These are phyloP conservation scores for Oedothorax gibbosus DNA, from an alignment of 1,140 invertebrate genomes.

Conservation along the genomic window DNA sequence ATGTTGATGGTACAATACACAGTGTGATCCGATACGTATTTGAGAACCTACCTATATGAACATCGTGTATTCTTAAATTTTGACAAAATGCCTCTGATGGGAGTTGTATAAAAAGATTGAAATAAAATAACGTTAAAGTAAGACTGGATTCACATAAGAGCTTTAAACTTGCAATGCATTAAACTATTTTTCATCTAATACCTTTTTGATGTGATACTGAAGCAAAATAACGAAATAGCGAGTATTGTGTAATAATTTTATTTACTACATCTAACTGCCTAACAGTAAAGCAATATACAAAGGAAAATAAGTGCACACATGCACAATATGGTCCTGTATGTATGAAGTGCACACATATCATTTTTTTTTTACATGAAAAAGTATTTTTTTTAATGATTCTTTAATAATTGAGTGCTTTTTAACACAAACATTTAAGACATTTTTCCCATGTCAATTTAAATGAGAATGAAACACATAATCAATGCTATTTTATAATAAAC, in stretches of 20 bases:
- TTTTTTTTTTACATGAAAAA: constrained; percentile 11
- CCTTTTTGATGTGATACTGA: too few species aligned
- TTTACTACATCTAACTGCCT: constrained; percentile 49
- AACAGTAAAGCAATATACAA: constrained; percentile 58
- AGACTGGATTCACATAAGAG: too few species aligned
- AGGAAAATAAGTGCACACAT: constrained; percentile 44
- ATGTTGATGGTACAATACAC: too few species aligned
- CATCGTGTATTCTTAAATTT: too few species aligned
- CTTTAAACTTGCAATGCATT: too few species aligned
- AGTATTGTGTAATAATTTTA: constrained; percentile 47
- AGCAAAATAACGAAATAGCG: background rate
- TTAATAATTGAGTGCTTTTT: background rate
- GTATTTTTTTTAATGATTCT: background rate
- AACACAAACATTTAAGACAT: constrained; percentile 34
- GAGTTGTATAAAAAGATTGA: too few species aligned
- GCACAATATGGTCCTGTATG: constrained; percentile 56
- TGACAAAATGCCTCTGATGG: too few species aligned
- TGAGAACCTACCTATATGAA: too few species aligned
- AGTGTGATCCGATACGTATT: too few species aligned
- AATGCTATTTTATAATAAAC: constrained; percentile 10
- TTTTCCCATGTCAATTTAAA: constrained; percentile 15
- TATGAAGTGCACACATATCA: constrained; percentile 48
- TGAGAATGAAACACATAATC: constrained; percentile 1
- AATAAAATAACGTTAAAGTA: too few species aligned
- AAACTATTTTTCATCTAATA: too few species aligned